Evolutionary conservation across 2,888 invertebrate genomes (phyloP), one percentile per base, ranked within the genome.

Genomic region (Cheilosia vernalis): DNA sequence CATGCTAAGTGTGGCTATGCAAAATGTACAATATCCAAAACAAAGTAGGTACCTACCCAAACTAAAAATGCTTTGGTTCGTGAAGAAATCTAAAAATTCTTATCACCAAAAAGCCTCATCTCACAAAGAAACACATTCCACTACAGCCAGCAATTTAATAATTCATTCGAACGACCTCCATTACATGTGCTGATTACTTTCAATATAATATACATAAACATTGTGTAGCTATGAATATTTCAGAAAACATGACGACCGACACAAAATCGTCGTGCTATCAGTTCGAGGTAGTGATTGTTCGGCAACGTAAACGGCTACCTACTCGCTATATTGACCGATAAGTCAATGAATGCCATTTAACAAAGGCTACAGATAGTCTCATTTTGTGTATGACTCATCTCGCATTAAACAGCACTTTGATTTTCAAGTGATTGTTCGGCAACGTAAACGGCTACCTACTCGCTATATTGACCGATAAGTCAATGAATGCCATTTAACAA

Each of bases 391-490:
- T 60, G 60, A 60, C 60, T 60, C 60, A 60, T 15, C 40, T 24
- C 13, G 4, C 0, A 19, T 10, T 27, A 7, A 6, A 27, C 24
- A 24, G 19, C 5, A 19, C 10, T 10, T 10, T 4, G 5, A 13
- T n/a, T 15, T 51, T 51, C 51, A 51, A 51, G 21, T 21, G 51
- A n/a, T n/a, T n/a, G n/a, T n/a, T n/a, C 4, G 27, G 49, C 30
- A 47, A 63, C 21, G 33, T 15, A 21, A 63, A 13, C 17, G 17
- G 27, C 33, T 13, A 63, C 27, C 5, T 21, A 21, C 51, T 21
- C 2, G 49, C 19, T 30, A 24, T 2, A 42, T 33, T 63, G 63
- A 30, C 47, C 33, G 63, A 63, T 63, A 63, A 63, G 63, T 30
- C 27, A 63, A 15, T 15, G 61, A 61, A 27, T 63, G 17, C 17